Conservation (phyloP, 2,888 invertebrate species). For the Megaustenia siamemsis region DNA sequence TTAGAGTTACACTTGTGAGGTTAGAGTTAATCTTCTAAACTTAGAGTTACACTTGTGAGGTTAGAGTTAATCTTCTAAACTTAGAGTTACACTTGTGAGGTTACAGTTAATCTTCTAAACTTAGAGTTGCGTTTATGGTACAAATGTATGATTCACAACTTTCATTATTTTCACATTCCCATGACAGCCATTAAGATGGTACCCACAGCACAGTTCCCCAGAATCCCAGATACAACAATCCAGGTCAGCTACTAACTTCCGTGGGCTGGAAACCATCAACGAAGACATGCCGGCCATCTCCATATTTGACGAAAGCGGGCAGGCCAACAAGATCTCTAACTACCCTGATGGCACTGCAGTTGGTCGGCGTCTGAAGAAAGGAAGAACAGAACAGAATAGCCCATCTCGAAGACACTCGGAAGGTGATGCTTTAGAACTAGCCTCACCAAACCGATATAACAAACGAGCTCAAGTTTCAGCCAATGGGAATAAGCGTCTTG, state of each 20-base stretch:
- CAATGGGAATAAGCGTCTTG: background rate
- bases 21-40: too few relatives aligned
- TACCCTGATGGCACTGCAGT: background rate
- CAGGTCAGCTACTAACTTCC: background rate
- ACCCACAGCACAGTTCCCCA: conserved; percentile 35
- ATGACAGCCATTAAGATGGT: conserved; percentile 49
- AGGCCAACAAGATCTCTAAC: background rate
- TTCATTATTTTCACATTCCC: background rate
- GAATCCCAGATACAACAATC: background rate
- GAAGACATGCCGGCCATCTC: conserved; percentile 18
- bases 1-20: too few relatives aligned
- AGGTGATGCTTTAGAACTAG: conserved; percentile 26
- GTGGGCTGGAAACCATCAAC: conserved; percentile 31
- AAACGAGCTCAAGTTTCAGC: background rate
- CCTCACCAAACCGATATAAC: conserved; percentile 2
- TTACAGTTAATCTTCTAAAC: too few relatives aligned
- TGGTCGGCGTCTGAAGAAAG: background rate
- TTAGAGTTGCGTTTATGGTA: background rate
- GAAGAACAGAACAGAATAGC: background rate
- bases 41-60: too few relatives aligned
- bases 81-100: too few relatives aligned
- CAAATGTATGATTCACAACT: too few relatives aligned
- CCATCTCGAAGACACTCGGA: conserved; percentile 31
- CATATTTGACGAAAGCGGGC: background rate
- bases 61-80: too few relatives aligned